Conservation (phyloP, 2,888 invertebrate species). For the Aphrophora alni region DNA sequence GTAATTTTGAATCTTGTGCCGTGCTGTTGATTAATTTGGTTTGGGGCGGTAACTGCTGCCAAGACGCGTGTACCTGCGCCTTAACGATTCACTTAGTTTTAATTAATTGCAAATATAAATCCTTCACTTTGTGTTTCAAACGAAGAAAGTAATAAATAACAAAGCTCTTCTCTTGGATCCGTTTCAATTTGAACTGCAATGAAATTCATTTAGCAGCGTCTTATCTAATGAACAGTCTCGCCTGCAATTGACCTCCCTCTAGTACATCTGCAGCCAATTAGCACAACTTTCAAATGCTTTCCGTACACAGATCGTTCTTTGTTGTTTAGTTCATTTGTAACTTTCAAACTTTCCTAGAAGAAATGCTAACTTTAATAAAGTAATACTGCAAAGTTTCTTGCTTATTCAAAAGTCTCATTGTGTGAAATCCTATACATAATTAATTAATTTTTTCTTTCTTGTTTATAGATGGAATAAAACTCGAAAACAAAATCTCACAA, state of each 20-base stretch:
- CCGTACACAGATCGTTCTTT: background rate
- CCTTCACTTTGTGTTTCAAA: background rate
- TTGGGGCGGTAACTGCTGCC: background rate
- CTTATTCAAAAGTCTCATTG: too few relatives aligned
- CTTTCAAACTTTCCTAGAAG: background rate
- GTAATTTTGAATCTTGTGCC: too few relatives aligned
- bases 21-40: background rate
- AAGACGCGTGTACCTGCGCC: background rate
- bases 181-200: background rate
- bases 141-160: background rate
- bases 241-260: background rate
- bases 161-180: background rate
- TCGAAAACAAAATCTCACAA: too few relatives aligned
- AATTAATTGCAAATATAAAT: background rate
- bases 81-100: background rate
- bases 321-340: background rate
- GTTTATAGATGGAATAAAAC: too few relatives aligned
- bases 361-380: too few relatives aligned
- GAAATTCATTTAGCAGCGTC: background rate
- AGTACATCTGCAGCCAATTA: background rate
- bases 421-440: too few relatives aligned
- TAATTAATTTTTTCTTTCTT: too few relatives aligned
- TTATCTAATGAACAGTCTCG: background rate
- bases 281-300: background rate
- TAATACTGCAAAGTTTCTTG: too few relatives aligned